Conservation (phyloP, 2,797 vertebrate genomes). For the Eulemur coronatus region DNA sequence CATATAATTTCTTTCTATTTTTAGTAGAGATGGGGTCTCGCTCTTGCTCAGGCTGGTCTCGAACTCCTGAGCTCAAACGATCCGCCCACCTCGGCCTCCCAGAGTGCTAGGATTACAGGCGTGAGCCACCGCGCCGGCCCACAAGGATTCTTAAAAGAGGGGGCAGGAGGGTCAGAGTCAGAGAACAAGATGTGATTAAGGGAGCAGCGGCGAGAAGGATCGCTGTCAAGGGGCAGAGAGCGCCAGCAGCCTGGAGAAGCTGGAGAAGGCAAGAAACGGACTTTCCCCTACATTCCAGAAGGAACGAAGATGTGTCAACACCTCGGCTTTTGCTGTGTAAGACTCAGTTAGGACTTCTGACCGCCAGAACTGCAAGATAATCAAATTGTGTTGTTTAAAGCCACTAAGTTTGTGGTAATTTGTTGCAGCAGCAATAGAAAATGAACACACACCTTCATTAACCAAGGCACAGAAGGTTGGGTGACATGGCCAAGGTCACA, state of each 20-base stretch:
- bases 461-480: background rate
- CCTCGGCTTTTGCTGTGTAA: background rate
- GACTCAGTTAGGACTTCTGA: background rate
- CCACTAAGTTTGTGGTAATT: background rate
- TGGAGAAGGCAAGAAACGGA: background rate
- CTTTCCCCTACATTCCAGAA: background rate
- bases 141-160: background rate
- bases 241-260: background rate
- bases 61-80: no score
- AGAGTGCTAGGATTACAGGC: no score
- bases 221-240: background rate
- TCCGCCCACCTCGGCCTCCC: no score
- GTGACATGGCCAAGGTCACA: background rate
- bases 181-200: background rate
- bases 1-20: no score
- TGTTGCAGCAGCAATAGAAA: constrained; percentile 13
- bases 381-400: background rate
- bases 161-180: background rate
- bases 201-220: background rate
- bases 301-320: no score
- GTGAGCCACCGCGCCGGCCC: no score
- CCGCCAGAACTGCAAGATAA: background rate
- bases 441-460: background rate
- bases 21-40: no score
- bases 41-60: no score